Conservation (phyloP, 2,888 invertebrate species). For the Archaeoteleia sp. region DNA sequence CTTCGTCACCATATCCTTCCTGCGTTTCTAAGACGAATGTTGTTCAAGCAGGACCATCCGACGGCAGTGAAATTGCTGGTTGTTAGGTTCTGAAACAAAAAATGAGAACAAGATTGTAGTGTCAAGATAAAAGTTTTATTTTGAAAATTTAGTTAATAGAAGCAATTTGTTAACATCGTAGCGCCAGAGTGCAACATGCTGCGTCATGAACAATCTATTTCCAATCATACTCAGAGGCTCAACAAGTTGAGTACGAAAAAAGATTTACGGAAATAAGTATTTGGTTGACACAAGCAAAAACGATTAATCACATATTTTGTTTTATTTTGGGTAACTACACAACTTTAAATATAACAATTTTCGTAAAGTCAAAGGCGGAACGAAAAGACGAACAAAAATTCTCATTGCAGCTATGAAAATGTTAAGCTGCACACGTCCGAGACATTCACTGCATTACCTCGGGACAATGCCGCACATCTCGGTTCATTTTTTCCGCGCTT, state of each 20-base stretch:
- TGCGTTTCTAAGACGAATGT: conserved; percentile 8
- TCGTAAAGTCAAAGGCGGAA: background rate
- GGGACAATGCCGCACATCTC: conserved; percentile 8
- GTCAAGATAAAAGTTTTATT: too few relatives aligned
- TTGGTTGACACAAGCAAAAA: too few relatives aligned
- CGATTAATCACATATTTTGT: too few relatives aligned
- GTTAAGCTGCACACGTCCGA: conserved; percentile 9
- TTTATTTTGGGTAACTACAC: too few relatives aligned
- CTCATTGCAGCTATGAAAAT: conserved; percentile 23
- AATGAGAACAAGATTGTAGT: conserved; percentile 4
- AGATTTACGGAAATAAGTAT: too few relatives aligned
- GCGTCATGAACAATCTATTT: too few relatives aligned
- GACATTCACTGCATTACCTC: conserved; percentile 11
- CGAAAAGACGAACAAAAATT: too few relatives aligned
- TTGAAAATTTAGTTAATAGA: too few relatives aligned
- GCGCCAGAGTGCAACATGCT: too few relatives aligned
- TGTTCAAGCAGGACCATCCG: conserved; percentile 23
- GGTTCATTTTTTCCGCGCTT: conserved; percentile 25
- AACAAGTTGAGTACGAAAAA: too few relatives aligned
- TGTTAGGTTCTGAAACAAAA: conserved; percentile 29
- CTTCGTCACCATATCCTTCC: conserved; percentile 7
- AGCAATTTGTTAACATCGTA: too few relatives aligned
- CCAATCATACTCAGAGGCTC: too few relatives aligned
- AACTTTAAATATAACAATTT: background rate
- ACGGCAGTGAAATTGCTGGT: conserved; percentile 29